Evolutionary conservation across 2,888 invertebrate genomes (phyloP).

Genomic region (Penaeus monodon): DNA sequence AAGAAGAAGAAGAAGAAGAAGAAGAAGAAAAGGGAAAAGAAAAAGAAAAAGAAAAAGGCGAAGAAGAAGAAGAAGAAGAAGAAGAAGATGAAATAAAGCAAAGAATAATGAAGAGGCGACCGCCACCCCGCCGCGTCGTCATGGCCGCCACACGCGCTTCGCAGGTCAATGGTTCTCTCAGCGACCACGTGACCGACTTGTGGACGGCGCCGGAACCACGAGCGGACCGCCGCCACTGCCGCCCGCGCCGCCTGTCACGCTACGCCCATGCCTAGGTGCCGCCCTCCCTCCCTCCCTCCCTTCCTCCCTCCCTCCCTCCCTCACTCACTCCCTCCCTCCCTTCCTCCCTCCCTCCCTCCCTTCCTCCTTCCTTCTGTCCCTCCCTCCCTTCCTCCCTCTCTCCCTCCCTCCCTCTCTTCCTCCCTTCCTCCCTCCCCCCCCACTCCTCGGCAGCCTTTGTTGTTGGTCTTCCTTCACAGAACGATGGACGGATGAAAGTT

Average conservation of each 20-base stretch:
- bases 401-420: not conserved
- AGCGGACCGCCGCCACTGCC: too few relatives aligned
- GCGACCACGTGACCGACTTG: too few relatives aligned
- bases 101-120: too few relatives aligned
- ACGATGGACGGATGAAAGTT: not conserved
- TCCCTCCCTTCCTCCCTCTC: not conserved
- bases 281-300: not conserved
- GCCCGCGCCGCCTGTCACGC: too few relatives aligned
- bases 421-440: not conserved
- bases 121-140: too few relatives aligned
- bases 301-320: not conserved
- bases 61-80: not conserved
- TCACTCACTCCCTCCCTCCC: not conserved
- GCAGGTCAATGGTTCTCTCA: too few relatives aligned
- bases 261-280: too few relatives aligned
- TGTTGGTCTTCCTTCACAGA: too few relatives aligned
- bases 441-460: not conserved
- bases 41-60: not conserved
- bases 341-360: not conserved
- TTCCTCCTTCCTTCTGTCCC: not conserved
- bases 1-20: not conserved
- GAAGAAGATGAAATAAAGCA: too few relatives aligned
- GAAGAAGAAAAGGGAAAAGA: not conserved
- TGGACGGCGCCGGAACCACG: too few relatives aligned
- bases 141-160: too few relatives aligned